Base-by-base conservation (phyloP, 2,797 vertebrate species). In the Rhinichthys osculus region DNA sequence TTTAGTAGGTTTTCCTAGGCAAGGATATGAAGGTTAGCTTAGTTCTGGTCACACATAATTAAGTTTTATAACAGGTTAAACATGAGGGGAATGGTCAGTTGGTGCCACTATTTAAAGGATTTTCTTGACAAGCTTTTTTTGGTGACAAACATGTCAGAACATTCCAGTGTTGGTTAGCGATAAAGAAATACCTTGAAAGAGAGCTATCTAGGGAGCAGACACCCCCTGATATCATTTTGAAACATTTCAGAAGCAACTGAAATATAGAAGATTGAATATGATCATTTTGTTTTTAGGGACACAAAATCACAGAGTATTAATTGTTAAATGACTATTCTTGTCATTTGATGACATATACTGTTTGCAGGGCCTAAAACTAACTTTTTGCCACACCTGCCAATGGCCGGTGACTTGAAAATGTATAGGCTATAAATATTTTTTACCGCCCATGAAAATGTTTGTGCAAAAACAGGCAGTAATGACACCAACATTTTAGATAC, bases 171-270 rank as follows among this genome's bases (percentile, higher is more conserved):
- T 93, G 91, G 92, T 93, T 85, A 83, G 70, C 35, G 14, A 86
- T 86, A 74, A 71, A 35, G 85, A 79, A 89, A 89, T 94, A 95
- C 93, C 94, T 94, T 92, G 91, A 91, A 35, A 91, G 88, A 90
- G 93, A 73, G 87, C 90, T 93, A 93, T 90, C 90, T 91, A 94
- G 76, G 91, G 89, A 92, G 92, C 91, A 91, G 91, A 91, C 91
- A 72, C 87, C 93, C 87, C 93, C 93, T 93, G 93, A 92, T 92
- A 92, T 93, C 91, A 94, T 90, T 93, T 90, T 93, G 90, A 94
- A 94, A 94, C 91, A 93, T 92, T 94, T 94, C 92, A 95, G 93
- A 93, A 92, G 92, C 90, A 94, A 90, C 93, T 94, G 93, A 88
- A 95, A 94, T 73, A 86, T 90, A 93, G 89, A 90, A 94, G 85